Percentiles rank a stretch among this genome's conserved stretches.
phyloP scores from a whole-genome alignment of 2,888 invertebrate genomes.

The Amphimallon solstitiale region DNA sequence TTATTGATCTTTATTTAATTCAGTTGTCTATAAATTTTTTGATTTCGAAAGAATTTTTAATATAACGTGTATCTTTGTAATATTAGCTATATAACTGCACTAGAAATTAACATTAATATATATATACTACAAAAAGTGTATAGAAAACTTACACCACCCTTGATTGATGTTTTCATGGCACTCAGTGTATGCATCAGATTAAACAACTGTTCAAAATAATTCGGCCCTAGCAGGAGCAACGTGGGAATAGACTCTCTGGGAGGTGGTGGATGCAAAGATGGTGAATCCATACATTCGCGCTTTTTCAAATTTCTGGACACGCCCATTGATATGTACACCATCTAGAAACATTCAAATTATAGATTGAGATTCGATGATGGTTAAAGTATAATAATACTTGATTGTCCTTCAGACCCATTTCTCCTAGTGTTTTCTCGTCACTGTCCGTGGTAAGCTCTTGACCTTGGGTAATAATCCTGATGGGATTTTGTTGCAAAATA shows the following conservation, averaged over 20 bases:
- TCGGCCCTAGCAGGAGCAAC: slow-evolving; percentile 82
- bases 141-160: slow-evolving; percentile 70
- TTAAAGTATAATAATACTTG: slow-evolving; percentile 68
- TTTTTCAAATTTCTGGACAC: slow-evolving; percentile 69
- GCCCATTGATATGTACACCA: slow-evolving; percentile 92
- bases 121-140: no score
- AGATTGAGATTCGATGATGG: not conserved
- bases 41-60: no score
- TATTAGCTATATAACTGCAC: no score
- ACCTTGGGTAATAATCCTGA: slow-evolving; percentile 92
- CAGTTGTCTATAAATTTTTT: no score
- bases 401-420: slow-evolving; percentile 94
- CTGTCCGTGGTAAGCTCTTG: slow-evolving; percentile 93
- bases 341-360: slow-evolving; percentile 61
- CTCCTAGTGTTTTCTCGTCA: slow-evolving; percentile 89
- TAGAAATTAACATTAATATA: no score
- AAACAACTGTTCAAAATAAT: slow-evolving; percentile 91
- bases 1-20: no score
- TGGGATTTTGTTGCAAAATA: slow-evolving; percentile 75
- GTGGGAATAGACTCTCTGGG: slow-evolving; percentile 88
- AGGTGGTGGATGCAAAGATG: slow-evolving; percentile 87
- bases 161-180: slow-evolving; percentile 82
- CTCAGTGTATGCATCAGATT: slow-evolving; percentile 90
- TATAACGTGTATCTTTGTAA: no score
- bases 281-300: slow-evolving; percentile 80